phyloP scores from a whole-genome alignment of 2,113 vertebrate species.

The Motacilla alba region DNA sequence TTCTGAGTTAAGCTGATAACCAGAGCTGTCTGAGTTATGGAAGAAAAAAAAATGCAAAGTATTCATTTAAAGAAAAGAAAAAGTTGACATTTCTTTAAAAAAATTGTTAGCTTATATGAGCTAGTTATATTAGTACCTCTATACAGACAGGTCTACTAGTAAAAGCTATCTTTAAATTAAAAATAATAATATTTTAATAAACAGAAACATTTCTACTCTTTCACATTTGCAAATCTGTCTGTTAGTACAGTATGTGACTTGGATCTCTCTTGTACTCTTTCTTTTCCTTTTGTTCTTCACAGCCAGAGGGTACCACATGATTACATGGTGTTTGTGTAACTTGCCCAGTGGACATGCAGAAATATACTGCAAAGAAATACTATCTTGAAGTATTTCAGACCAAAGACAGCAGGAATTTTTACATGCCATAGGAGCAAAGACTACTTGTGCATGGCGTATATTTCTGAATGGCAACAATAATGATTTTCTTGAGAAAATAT shows the following conservation, averaged over 20 bases:
- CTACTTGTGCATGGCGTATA: rapidly evolving
- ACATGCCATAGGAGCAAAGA: neutral
- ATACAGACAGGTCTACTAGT: neutral
- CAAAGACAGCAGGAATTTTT: neutral
- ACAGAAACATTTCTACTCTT: neutral
- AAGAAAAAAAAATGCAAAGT: neutral
- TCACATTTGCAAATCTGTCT: neutral
- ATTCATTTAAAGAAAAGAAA: neutral
- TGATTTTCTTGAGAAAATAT: neutral
- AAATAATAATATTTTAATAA: neutral
- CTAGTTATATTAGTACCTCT: neutral
- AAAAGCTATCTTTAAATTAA: neutral
- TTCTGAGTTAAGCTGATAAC: neutral
- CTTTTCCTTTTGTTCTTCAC: neutral
- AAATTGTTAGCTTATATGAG: neutral
- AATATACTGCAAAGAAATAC: neutral
- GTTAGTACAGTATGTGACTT: neutral
- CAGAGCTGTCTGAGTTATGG: neutral
- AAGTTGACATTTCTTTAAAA: neutral
- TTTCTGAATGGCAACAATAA: neutral
- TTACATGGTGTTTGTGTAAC: neutral
- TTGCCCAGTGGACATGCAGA: neutral
- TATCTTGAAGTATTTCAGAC: neutral
- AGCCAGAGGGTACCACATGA: neutral
- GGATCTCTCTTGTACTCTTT: neutral